phyloP scores from a whole-genome alignment of 2,888 invertebrate species.

The Autographa pulchrina region DNA sequence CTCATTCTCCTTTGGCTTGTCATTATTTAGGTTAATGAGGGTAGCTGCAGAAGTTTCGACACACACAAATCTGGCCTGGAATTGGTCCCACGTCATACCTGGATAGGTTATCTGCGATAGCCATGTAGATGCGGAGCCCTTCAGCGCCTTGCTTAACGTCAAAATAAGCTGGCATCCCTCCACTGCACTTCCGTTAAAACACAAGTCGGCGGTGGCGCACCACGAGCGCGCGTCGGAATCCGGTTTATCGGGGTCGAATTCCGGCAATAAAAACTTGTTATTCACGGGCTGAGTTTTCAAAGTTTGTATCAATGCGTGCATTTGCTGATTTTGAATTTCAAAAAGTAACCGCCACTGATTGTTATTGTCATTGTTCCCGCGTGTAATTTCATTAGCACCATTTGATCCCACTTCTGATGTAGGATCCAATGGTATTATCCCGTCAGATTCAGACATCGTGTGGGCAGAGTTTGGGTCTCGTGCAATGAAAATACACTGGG shows the following conservation, averaged over 20 bases:
- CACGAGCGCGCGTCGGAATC: neutral
- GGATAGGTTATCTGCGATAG: slow-evolving; percentile 37
- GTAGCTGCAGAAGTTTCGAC: slow-evolving; percentile 28
- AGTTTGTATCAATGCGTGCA: neutral
- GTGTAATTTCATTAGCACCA: neutral
- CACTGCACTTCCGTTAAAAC: neutral
- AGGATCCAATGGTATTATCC: no score
- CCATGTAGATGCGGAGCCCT: slow-evolving; percentile 34
- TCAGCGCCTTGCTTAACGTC: neutral
- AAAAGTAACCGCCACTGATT: slow-evolving; percentile 8
- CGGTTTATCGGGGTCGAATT: neutral
- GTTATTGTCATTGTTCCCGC: neutral
- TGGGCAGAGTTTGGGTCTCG: neutral
- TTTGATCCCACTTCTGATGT: neutral
- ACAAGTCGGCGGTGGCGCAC: neutral
- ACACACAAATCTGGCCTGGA: slow-evolving; percentile 28
- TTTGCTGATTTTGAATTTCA: slow-evolving; percentile 3
- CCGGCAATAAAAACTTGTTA: neutral
- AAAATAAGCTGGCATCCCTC: neutral
- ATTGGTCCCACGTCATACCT: slow-evolving; percentile 44
- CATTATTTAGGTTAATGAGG: slow-evolving; percentile 30
- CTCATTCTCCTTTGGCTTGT: slow-evolving; percentile 40
- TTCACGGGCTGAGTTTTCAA: neutral
- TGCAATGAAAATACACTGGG: neutral
- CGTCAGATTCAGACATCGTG: neutral